Evolutionary conservation across 1,140 invertebrate species (phyloP).

Genomic region (Pseudomyrmex sp.): DNA sequence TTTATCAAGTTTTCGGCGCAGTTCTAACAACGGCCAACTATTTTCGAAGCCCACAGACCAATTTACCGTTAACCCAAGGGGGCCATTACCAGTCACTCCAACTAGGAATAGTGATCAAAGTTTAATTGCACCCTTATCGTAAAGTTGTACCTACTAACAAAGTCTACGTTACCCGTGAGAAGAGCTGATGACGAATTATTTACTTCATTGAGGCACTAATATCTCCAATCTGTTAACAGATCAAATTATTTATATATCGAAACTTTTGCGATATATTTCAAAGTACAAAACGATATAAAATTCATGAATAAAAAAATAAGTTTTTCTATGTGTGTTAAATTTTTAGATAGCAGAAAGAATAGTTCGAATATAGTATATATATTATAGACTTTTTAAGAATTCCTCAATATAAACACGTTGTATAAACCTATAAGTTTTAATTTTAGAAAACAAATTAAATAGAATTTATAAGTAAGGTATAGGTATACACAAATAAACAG

Average conservation of each 20-base stretch:
- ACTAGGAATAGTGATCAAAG: conserved; percentile 75
- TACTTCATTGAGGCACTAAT: conserved; percentile 47
- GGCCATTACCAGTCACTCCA: conserved; percentile 72
- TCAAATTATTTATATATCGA: background rate
- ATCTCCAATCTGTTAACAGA: conserved; percentile 45
- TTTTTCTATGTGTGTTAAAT: background rate
- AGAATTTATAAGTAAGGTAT: background rate
- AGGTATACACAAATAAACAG: background rate
- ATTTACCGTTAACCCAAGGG: conserved; percentile 68
- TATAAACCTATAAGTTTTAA: background rate
- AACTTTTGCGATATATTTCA: background rate
- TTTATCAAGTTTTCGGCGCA: conserved; percentile 63
- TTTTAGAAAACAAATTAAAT: background rate
- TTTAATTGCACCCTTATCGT: conserved; percentile 79
- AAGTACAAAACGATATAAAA: background rate
- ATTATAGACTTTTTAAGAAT: background rate
- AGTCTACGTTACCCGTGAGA: conserved; percentile 63
- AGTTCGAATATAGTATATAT: background rate
- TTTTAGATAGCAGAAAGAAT: background rate
- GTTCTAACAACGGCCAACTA: conserved; percentile 53
- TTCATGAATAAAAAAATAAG: background rate
- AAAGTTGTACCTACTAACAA: conserved; percentile 74
- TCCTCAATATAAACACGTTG: too few species aligned
- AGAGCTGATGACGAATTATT: conserved; percentile 69
- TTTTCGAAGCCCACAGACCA: conserved; percentile 64